These are phyloP conservation scores for Phyllotreta striolata DNA, from an alignment of 2,888 invertebrate genomes.

Conservation along the genomic window DNA sequence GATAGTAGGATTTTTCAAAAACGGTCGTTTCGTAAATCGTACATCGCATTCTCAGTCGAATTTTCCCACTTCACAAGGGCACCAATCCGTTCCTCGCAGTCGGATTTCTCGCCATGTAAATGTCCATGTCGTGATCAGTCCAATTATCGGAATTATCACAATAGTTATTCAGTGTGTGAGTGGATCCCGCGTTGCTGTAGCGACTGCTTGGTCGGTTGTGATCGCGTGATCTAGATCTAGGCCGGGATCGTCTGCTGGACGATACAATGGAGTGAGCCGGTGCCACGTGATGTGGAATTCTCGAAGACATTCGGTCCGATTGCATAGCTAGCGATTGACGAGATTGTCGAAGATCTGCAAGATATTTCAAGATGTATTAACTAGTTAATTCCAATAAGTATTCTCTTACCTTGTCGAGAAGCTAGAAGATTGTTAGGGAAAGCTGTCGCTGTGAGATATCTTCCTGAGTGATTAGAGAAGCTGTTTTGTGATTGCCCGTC, in stretches of 20 bases:
- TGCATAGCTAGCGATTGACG: slow-evolving; percentile 85
- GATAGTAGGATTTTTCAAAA: not conserved
- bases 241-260: slow-evolving; percentile 69
- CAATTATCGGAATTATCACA: slow-evolving; percentile 91
- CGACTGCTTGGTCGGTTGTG: slow-evolving; percentile 79
- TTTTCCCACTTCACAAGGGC: slow-evolving; percentile 67
- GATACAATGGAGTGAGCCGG: slow-evolving; percentile 64
- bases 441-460: slow-evolving; percentile 72
- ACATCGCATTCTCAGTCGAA: slow-evolving; percentile 18
- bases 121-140: slow-evolving; percentile 96
- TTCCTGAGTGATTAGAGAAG: slow-evolving; percentile 82
- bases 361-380: slow-evolving; percentile 44
- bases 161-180: slow-evolving; percentile 83
- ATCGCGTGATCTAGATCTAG: slow-evolving; percentile 80
- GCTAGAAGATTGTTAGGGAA: slow-evolving; percentile 80
- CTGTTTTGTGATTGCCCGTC: slow-evolving; percentile 92
- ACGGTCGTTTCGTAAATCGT: slow-evolving; percentile 4
- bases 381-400: not conserved
- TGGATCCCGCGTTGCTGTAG: slow-evolving; percentile 79
- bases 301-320: slow-evolving; percentile 81
- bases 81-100: slow-evolving; percentile 85
- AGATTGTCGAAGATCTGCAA: slow-evolving; percentile 81
- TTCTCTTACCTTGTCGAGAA: slow-evolving; percentile 69
- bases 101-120: slow-evolving; percentile 92
- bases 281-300: slow-evolving; percentile 69